Conservation (phyloP, 1,140 invertebrate species). For the Daktulosphaira vitifoliae region DNA sequence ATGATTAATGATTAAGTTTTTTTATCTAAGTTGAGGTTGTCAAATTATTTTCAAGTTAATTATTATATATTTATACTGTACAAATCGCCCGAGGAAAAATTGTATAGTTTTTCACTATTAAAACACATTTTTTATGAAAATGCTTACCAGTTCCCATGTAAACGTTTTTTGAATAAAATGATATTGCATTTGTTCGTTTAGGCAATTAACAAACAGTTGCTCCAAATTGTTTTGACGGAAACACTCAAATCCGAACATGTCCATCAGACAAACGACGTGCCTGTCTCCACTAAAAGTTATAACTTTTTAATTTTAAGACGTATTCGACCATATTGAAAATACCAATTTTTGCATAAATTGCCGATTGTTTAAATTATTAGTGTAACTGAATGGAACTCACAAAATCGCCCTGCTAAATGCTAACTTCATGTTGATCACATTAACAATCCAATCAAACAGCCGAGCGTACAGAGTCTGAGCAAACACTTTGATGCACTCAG, state of each 20-base stretch:
- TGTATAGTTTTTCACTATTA: no score
- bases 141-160: slow-evolving; percentile 68
- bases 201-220: slow-evolving; percentile 77
- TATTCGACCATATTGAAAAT: no score
- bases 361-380: no score
- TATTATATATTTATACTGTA: no score
- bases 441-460: slow-evolving; percentile 82
- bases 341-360: no score
- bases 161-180: slow-evolving; percentile 81
- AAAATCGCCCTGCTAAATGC: slow-evolving; percentile 67
- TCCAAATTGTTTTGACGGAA: slow-evolving; percentile 76
- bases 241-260: slow-evolving; percentile 86
- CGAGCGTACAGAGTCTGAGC: slow-evolving; percentile 68
- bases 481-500: slow-evolving; percentile 65
- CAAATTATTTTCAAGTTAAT: not conserved
- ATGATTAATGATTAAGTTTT: no score
- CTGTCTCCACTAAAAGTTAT: slow-evolving; percentile 64
- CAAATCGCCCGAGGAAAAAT: no score
- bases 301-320: no score
- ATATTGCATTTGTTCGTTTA: slow-evolving; percentile 83
- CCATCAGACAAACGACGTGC: slow-evolving; percentile 67
- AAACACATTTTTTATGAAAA: no score
- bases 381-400: no score
- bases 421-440: slow-evolving; percentile 71
- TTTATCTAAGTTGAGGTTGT: no score